Evolutionary conservation across 2,797 vertebrate genomes (phyloP).

Genomic region (Ciconia nigra): DNA sequence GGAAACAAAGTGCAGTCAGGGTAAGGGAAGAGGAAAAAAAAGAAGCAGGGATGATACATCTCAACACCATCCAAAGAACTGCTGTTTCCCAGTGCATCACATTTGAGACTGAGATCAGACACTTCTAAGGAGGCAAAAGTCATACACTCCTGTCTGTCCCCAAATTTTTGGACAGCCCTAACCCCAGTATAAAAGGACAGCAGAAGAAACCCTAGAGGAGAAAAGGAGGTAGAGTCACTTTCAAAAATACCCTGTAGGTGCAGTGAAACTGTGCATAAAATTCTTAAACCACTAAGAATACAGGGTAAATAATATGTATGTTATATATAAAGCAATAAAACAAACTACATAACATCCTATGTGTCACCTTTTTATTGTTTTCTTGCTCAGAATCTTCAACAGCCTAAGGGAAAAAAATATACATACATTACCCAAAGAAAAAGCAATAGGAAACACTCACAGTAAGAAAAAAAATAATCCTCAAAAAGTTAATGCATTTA

Average conservation of each 20-base stretch:
- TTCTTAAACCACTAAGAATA: slow-evolving; percentile 4
- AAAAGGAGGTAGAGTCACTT: background rate
- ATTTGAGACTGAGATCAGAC: background rate
- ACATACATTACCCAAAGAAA: slow-evolving; percentile 64
- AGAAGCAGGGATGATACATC: background rate
- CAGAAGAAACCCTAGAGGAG: background rate
- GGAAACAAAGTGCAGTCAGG: slow-evolving; percentile 10
- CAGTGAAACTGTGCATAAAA: background rate
- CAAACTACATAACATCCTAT: slow-evolving; percentile 44
- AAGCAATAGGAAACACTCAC: slow-evolving; percentile 11
- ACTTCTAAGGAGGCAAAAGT: background rate
- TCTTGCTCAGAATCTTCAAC: slow-evolving; percentile 92
- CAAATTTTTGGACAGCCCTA: background rate
- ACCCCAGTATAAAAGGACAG: background rate
- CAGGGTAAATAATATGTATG: slow-evolving; percentile 21
- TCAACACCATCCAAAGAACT: background rate
- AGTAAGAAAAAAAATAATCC: background rate
- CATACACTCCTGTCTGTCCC: background rate
- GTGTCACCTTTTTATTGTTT: slow-evolving; percentile 93
- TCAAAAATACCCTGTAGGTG: background rate
- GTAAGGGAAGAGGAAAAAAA: background rate
- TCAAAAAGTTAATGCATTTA: background rate
- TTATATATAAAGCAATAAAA: slow-evolving; percentile 46
- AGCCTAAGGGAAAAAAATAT: slow-evolving; percentile 79
- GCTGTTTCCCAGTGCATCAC: background rate